Evolutionary conservation across 1,140 invertebrate genomes (phyloP), one percentile per base, ranked within the genome.

Genomic region (Drosophila fuyamai): DNA sequence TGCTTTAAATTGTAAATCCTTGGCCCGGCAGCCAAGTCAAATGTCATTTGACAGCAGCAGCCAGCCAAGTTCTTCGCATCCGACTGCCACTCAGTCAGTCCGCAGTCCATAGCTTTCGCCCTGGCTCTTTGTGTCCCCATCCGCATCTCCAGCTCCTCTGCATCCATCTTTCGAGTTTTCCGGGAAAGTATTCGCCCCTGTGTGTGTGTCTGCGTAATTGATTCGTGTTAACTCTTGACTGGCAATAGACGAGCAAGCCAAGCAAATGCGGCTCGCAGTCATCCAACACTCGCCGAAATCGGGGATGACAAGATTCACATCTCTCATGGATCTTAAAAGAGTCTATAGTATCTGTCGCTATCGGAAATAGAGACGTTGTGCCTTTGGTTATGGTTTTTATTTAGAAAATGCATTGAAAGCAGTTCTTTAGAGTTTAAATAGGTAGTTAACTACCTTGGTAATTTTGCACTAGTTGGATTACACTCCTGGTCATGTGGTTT

Each of bases 1-100:
- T 88, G 83, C 84, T 89, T 88, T 88, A 88, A 88, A 88, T 88
- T 88, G 83, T 88, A 89, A 88, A 89, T 88, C 83, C 83, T 80
- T 83, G 72, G 81, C 76, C 55, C 71, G 65, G 81, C 77, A 82
- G 74, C 81, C 78, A 89, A 80, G 83, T 79, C 79, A 88, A 88
- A 88, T 83, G 84, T 88, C 83, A 89, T 79, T 89, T 89, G 83
- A 72, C 79, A 89, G 82, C 46, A 85, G 44, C 68, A 74, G 56
- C 68, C 62, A 54, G 60, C 65, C 68, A 57, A 71, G 67, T 71
- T 71, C 65, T 56, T 70, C 51, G 50, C 51, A 70, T 76, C 16
- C 54, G 40, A 51, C 51, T 75, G 58, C 36, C 73, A 53, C 41
- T 46, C 40, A 18, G 40, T 46, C 41, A 23, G 18, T 66, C 65